These are phyloP conservation scores for Synanthedon vespiformis DNA, from an alignment of 2,888 invertebrate species.

Conservation along the genomic window DNA sequence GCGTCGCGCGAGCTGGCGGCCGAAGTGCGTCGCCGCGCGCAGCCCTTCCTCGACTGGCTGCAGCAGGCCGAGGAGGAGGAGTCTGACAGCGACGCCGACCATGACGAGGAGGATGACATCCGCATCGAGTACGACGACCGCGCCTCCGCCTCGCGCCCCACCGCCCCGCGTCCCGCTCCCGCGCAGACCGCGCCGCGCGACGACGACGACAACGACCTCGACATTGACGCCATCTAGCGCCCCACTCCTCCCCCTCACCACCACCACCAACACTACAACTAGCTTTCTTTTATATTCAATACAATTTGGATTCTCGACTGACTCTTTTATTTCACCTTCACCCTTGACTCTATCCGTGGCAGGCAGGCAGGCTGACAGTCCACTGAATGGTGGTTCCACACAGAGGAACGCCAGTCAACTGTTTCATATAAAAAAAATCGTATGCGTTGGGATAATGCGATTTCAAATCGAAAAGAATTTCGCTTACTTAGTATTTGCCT, in stretches of 20 bases:
- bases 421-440: too few relatives aligned
- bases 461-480: too few relatives aligned
- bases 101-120: slow-evolving; percentile 12
- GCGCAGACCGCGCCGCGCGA: slow-evolving; percentile 44
- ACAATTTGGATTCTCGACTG: slow-evolving; percentile 55
- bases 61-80: slow-evolving; percentile 96
- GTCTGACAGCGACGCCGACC: slow-evolving; percentile 68
- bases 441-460: too few relatives aligned
- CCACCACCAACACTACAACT: slow-evolving; percentile 7
- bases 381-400: too few relatives aligned
- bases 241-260: slow-evolving; percentile 9
- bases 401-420: too few relatives aligned
- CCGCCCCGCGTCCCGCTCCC: slow-evolving; percentile 61
- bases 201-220: slow-evolving; percentile 86
- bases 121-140: slow-evolving; percentile 89
- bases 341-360: too few relatives aligned
- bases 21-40: slow-evolving; percentile 92
- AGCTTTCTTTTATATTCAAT: slow-evolving; percentile 68
- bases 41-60: slow-evolving; percentile 96
- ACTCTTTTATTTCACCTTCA: too few relatives aligned
- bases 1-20: slow-evolving; percentile 90
- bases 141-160: slow-evolving; percentile 80
- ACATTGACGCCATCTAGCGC: slow-evolving; percentile 91
- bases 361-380: too few relatives aligned
- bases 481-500: too few relatives aligned